Base-by-base conservation (phyloP, 2,797 vertebrate genomes). In the Atherinosoma microstoma region DNA sequence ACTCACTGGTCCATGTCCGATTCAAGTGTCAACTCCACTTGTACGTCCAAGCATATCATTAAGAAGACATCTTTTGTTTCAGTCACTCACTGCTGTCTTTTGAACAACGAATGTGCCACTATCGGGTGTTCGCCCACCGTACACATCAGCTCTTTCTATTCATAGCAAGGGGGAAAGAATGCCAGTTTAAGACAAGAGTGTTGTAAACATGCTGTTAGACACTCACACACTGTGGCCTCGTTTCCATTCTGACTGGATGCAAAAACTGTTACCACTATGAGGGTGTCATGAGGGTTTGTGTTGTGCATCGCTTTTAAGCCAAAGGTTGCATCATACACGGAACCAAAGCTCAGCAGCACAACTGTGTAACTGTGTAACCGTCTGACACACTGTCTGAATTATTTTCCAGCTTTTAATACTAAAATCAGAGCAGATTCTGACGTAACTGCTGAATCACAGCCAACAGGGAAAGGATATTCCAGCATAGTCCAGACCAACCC, bases 21-120 rank as follows among this genome's bases (percentile, higher is more conserved):
- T 78, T 61, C 40, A 79, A 79, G 86, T 73, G 83, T 86, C 84
- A 77, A 78, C 79, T 85, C 59, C 74, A 65, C 62, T 85, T 74
- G 78, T 59, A 89, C 49, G 69, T 82, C 85, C 85, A 73, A 73
- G 88, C 81, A 77, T 86, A 81, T 89, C 63, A 84, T 90, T 84
- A 85, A 81, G 76, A 79, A 72, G 81, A 76, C 36, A 57, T 85
- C 76, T 86, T 87, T 76, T 87, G 82, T 76, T 78, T 59, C 62
- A 70, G 71, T 70, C 88, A 64, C 60, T 82, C 77, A 61, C 58
- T n/a, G 57, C 76, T 71, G 65, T 81, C 63, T 65, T 70, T 64
- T 75, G 20, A 65, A 58, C 64, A 71, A 71, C 35, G 47, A 66
- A 61, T 57, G 59, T 73, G 40, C 35, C 69, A 58, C 20, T 22